phyloP scores from a whole-genome alignment of 2,888 invertebrate genomes.

The Coelinius sp. region DNA sequence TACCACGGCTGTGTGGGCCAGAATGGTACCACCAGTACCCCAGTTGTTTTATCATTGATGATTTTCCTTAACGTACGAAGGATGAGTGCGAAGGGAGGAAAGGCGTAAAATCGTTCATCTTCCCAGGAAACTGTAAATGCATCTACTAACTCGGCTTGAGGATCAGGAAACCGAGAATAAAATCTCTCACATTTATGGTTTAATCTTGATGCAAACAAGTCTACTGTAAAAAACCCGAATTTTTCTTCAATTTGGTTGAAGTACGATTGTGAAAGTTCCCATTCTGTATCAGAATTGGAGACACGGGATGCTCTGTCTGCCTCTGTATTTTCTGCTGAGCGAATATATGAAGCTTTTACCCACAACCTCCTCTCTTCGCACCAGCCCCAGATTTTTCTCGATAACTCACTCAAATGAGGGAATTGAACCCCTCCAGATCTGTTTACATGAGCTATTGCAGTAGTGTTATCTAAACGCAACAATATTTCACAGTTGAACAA shows the following conservation, averaged over 20 bases:
- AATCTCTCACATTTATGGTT: conserved; percentile 46
- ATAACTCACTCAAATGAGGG: conserved; percentile 39
- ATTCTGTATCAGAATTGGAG: conserved; percentile 45
- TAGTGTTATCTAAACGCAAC: conserved; percentile 48
- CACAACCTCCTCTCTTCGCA: conserved; percentile 48
- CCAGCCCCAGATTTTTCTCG: conserved; percentile 51
- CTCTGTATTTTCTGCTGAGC: conserved; percentile 44
- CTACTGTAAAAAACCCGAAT: conserved; percentile 41
- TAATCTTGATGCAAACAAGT: conserved; percentile 51
- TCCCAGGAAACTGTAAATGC: conserved; percentile 47
- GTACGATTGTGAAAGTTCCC: conserved; percentile 44
- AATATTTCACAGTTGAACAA: conserved; percentile 42
- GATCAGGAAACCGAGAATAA: conserved; percentile 45
- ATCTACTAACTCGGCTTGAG: conserved; percentile 40
- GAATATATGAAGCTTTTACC: conserved; percentile 46
- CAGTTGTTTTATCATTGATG: conserved; percentile 36
- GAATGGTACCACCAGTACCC: conserved; percentile 37
- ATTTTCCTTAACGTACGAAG: conserved; percentile 40
- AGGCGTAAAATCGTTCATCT: conserved; percentile 37
- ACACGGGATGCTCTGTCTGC: conserved; percentile 46
- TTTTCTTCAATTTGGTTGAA: conserved; percentile 35
- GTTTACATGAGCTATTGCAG: conserved; percentile 49
- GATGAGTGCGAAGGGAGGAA: conserved; percentile 47
- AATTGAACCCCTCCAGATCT: conserved; percentile 45
- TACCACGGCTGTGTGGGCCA: too few relatives aligned